Percentiles rank a stretch among this genome's conserved stretches.
These are phyloP conservation scores for Caenorhabditis uteleia DNA, from an alignment of 2,888 invertebrate species.

Conservation along the genomic window DNA sequence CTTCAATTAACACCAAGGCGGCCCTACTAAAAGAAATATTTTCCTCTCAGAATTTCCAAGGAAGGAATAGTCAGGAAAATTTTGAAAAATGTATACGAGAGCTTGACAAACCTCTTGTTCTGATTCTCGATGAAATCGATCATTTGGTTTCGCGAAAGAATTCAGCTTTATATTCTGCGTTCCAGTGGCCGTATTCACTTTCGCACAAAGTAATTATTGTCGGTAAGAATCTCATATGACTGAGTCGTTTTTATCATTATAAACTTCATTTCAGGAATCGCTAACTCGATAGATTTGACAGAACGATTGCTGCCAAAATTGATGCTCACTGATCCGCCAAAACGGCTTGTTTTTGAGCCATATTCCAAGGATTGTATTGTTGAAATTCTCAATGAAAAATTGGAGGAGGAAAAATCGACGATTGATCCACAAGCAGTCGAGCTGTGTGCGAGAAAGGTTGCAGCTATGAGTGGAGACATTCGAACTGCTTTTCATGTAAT, in stretches of 20 bases:
- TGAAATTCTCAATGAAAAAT: conserved; percentile 82
- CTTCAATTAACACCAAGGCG: conserved; percentile 35
- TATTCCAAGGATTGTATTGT: conserved; percentile 89
- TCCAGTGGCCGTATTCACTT: conserved; percentile 47
- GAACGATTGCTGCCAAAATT: conserved; percentile 86
- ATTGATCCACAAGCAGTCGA: conserved; percentile 85
- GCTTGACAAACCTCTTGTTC: conserved; percentile 20
- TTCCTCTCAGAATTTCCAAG: conserved; percentile 13
- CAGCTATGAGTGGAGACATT: conserved; percentile 91
- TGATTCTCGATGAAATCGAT: conserved; percentile 52
- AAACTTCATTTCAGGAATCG: conserved; percentile 75
- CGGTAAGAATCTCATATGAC: too few species aligned
- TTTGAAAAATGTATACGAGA: conserved; percentile 15
- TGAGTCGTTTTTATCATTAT: neutral
- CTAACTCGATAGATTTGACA: conserved; percentile 93
- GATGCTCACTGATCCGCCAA: conserved; percentile 77
- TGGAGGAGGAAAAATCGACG: conserved; percentile 72
- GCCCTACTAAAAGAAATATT: conserved; percentile 39
- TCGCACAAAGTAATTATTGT: conserved; percentile 39
- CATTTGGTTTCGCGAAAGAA: conserved; percentile 37
- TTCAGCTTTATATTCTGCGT: conserved; percentile 38
- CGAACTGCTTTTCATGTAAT: conserved; percentile 91
- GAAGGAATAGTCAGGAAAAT: conserved; percentile 10
- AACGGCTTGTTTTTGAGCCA: conserved; percentile 85
- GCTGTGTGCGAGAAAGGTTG: conserved; percentile 90